Conservation (phyloP, 2,888 invertebrate species). For the Drosophila demipolita region DNA sequence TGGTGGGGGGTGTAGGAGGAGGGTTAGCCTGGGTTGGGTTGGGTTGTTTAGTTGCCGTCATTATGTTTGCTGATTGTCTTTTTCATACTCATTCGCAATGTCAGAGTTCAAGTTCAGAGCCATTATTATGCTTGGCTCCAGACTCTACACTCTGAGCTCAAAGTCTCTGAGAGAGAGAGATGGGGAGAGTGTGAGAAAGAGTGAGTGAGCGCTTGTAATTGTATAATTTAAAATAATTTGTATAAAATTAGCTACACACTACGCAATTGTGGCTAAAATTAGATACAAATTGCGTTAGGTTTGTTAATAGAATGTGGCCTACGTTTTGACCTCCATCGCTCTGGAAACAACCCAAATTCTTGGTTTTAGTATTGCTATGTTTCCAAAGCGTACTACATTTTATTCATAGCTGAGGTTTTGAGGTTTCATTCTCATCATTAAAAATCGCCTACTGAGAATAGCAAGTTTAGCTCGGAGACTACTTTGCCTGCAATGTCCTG, state of each 20-base stretch:
- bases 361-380: not conserved
- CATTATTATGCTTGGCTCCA: constrained; percentile 55
- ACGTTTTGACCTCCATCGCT: not conserved
- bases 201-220: constrained; percentile 26
- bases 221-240: constrained; percentile 65
- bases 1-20: not conserved
- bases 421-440: not conserved
- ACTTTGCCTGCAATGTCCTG: not conserved
- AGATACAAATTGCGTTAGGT: constrained; percentile 48
- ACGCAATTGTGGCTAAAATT: constrained; percentile 44
- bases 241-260: constrained; percentile 55
- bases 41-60: constrained; percentile 42
- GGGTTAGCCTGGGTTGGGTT: constrained; percentile 24
- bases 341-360: not conserved
- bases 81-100: constrained; percentile 45
- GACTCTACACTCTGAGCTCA: constrained; percentile 15
- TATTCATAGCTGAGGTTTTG: not conserved
- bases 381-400: not conserved
- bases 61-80: constrained; percentile 51
- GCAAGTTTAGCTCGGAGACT: not conserved
- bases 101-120: constrained; percentile 75
- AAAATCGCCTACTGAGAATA: not conserved
- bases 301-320: constrained; percentile 54
- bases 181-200: not conserved
- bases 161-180: not conserved